Evolutionary conservation across 2,888 invertebrate species (phyloP).

Genomic region (Tiphia femorata): DNA sequence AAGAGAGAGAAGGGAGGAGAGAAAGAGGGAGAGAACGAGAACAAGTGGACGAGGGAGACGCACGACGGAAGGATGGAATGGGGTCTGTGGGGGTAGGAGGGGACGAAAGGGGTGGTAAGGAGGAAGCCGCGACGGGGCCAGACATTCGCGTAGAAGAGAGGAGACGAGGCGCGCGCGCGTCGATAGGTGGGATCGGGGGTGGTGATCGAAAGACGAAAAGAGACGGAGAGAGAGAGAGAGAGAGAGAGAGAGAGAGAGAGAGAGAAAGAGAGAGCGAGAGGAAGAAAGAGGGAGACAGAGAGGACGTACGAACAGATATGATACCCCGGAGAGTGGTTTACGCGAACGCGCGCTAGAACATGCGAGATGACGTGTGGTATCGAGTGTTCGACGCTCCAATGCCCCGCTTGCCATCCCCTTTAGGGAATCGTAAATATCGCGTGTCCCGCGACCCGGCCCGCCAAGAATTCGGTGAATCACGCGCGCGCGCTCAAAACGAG

Average conservation of each 20-base stretch:
- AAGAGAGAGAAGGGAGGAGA: slow-evolving; percentile 16
- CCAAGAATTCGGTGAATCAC: slow-evolving; percentile 24
- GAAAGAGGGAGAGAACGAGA: slow-evolving; percentile 39
- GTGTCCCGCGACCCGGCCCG: slow-evolving; percentile 28
- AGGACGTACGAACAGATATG: slow-evolving; percentile 48
- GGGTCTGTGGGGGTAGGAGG: slow-evolving; percentile 3
- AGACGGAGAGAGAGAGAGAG: slow-evolving; percentile 24
- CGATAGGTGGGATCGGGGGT: neutral
- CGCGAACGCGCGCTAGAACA: slow-evolving; percentile 58
- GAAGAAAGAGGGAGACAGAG: slow-evolving; percentile 16
- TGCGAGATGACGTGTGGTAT: slow-evolving; percentile 63
- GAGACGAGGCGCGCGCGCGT: slow-evolving; percentile 12
- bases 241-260: slow-evolving; percentile 20
- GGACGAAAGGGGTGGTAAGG: slow-evolving; percentile 1
- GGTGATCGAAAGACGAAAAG: slow-evolving; percentile 6
- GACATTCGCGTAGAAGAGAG: slow-evolving; percentile 17
- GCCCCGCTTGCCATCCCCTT: slow-evolving; percentile 52
- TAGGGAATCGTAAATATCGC: slow-evolving; percentile 49
- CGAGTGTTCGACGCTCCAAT: slow-evolving; percentile 60
- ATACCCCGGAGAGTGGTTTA: slow-evolving; percentile 61
- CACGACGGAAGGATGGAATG: slow-evolving; percentile 12
- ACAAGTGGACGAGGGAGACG: slow-evolving; percentile 27
- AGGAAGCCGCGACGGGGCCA: neutral
- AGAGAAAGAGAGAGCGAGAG: slow-evolving; percentile 18
- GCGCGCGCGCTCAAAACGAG: neutral